Evolutionary conservation across 2,888 invertebrate species (phyloP).

Genomic region (Ectemnius continuus): DNA sequence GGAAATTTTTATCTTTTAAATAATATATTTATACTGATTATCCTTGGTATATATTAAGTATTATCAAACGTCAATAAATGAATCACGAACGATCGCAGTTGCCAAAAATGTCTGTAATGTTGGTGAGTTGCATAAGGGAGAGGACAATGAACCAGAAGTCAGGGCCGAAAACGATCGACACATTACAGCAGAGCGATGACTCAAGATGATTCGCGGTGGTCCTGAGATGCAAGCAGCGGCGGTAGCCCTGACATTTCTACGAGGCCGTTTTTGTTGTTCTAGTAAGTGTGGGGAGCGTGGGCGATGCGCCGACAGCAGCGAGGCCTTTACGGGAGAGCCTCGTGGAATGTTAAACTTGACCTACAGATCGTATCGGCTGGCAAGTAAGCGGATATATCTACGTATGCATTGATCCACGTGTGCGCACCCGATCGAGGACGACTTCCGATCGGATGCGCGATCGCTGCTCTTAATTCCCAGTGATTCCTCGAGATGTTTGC

Average conservation of each 20-base stretch:
- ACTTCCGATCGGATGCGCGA: slow-evolving; percentile 17
- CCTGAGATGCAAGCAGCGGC: slow-evolving; percentile 4
- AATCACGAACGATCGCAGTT: no score
- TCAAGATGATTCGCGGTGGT: not conserved
- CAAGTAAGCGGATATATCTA: slow-evolving; percentile 41
- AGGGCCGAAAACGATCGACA: not conserved
- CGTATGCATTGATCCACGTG: slow-evolving; percentile 4
- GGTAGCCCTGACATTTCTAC: slow-evolving; percentile 32
- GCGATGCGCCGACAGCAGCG: slow-evolving; percentile 33
- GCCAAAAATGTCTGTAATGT: no score
- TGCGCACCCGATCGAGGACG: slow-evolving; percentile 36
- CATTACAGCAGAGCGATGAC: no score
- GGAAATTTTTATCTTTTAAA: no score
- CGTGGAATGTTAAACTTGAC: slow-evolving; percentile 64
- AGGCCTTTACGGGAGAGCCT: slow-evolving; percentile 38
- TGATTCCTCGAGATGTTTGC: slow-evolving; percentile 13
- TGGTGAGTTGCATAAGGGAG: not conserved
- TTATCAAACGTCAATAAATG: no score
- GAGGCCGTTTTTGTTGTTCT: slow-evolving; percentile 23
- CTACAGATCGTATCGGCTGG: slow-evolving; percentile 58
- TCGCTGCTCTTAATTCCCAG: slow-evolving; percentile 12
- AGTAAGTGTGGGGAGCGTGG: slow-evolving; percentile 40
- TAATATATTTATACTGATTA: no score
- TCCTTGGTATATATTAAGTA: no score
- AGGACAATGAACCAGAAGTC: not conserved